Base-by-base conservation (phyloP, 2,888 invertebrate species). In the Yponomeuta plumbellus region DNA sequence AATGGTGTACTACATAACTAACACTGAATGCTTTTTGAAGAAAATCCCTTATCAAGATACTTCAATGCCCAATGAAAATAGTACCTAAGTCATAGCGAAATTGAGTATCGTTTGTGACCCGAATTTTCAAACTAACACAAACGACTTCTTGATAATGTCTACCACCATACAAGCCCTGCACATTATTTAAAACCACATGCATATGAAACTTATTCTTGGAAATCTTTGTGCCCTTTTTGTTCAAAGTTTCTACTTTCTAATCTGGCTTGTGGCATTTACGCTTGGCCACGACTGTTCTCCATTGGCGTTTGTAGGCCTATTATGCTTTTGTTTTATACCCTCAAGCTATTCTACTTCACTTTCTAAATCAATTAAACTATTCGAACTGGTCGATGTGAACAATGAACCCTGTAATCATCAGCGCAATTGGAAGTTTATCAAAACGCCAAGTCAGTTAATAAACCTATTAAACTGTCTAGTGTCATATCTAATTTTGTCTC, bases 181-280 rank as follows among this genome's bases (percentile, higher is more conserved):
- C 44, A 52, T 17, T 17, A 52, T 52, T 17, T 17, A 52, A 52
- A 52, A 52, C 44, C 44, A 52, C 17, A 13, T 52, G 44, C 44
- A 17, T 52, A 52, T 52, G 44, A 52, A 52, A 17, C 17, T 2
- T 52, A 1, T 13, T 52, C 44, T 52, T 52, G 17, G 44, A 52
- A 52, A 52, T 52, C 44, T 52, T 52, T 75, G 72, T 76, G 78
- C 79, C 81, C 79, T 80, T 52, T 52, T 52, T 52, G 44, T 74
- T 72, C 71, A 72, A 71, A 73, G 76, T 85, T 85, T 86, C 85
- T 80, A 85, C 88, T 88, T 89, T 88, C 88, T 88, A 63, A 88
- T 85, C 81, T 82, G 76, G 77, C 76, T 74, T 71, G 73, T 73
- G 77, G 79, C 76, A 81, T 84, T 82, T 81, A 79, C 80, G 80